phyloP scores from a whole-genome alignment of 2,797 vertebrate species.

The Peromyscus melanophrys region DNA sequence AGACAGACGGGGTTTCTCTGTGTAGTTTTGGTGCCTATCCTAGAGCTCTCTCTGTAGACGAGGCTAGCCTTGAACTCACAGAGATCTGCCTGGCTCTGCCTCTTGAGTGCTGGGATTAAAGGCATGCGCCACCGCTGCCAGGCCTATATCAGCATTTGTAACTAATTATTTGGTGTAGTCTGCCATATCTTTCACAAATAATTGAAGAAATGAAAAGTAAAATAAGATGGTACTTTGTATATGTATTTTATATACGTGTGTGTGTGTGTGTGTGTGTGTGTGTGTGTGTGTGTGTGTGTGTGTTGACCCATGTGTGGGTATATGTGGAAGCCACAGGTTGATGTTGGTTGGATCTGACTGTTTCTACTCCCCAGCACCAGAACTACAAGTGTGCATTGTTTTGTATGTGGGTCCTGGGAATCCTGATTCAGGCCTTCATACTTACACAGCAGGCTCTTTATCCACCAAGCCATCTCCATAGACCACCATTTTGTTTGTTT shows the following conservation, averaged over 20 bases:
- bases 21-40: no score
- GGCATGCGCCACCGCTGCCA: no score
- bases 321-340: neutral
- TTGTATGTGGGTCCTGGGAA: neutral
- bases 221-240: neutral
- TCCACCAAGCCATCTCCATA: neutral
- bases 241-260: no score
- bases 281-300: no score
- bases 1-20: no score
- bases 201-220: neutral
- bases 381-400: no score
- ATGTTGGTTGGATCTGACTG: neutral
- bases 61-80: no score
- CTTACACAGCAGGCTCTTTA: neutral
- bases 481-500: neutral
- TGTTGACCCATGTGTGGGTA: neutral
- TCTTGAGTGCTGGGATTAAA: no score
- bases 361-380: neutral
- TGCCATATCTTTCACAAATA: neutral
- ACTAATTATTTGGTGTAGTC: conserved; percentile 13
- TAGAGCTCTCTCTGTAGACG: no score
- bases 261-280: neutral
- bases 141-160: neutral
- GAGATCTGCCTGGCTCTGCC: no score
- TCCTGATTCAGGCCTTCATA: no score